Evolutionary conservation across 2,888 invertebrate genomes (phyloP).

Genomic region (Ashinkailepas kermadecensis): DNA sequence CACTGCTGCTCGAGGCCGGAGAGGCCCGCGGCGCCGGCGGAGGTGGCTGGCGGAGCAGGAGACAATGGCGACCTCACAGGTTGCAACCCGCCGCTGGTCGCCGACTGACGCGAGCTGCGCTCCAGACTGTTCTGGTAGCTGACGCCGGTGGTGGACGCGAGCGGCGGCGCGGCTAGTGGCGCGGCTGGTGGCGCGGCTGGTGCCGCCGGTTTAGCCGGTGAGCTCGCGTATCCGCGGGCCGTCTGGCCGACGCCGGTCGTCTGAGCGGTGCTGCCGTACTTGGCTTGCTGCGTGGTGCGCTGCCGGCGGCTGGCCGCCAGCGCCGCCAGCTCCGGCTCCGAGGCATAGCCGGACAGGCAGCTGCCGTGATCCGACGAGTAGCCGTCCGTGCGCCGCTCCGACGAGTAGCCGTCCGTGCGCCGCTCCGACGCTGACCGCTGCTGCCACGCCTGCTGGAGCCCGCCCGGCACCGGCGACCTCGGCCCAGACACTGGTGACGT

Average conservation of each 20-base stretch:
- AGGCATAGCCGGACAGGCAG: not conserved
- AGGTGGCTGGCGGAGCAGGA: no score
- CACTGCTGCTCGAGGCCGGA: no score
- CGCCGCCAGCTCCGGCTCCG: not conserved
- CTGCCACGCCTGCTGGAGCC: constrained; percentile 1
- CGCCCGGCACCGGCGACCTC: not conserved
- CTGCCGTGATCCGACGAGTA: not conserved
- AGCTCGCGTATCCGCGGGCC: not conserved
- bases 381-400: not conserved
- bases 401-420: no score
- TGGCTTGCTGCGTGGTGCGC: not conserved
- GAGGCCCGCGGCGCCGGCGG: no score
- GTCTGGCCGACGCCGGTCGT: not conserved
- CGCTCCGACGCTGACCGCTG: not conserved
- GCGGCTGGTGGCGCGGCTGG: no score
- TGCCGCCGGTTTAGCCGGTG: not conserved
- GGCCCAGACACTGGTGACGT: constrained; percentile 33
- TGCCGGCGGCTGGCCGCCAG: not conserved
- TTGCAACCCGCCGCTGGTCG: no score
- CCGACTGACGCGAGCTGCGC: no score
- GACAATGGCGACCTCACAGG: no score
- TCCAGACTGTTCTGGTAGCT: no score
- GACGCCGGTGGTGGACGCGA: no score
- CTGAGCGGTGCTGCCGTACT: not conserved
- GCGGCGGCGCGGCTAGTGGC: no score